phyloP scores from a whole-genome alignment of 2,888 invertebrate species.

The Tetranychus truncatus region DNA sequence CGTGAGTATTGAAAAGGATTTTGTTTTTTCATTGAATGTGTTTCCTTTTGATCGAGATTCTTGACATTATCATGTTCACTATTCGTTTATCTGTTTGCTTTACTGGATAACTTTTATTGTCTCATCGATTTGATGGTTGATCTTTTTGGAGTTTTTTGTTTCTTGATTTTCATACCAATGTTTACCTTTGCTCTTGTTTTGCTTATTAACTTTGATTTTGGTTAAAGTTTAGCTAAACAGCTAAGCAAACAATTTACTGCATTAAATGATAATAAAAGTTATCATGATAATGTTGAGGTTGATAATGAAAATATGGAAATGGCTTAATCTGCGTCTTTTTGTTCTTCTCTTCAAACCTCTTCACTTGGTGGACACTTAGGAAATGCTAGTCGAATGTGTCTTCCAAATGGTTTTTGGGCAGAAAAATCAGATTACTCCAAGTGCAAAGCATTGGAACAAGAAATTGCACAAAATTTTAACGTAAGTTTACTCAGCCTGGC shows the following conservation, averaged over 20 bases:
- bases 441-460: slow-evolving; percentile 46
- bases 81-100: not conserved
- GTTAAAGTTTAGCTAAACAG: not conserved
- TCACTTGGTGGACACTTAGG: slow-evolving; percentile 39
- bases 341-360: not conserved
- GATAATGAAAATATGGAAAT: too few species aligned
- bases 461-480: slow-evolving; percentile 17
- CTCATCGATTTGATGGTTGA: not conserved
- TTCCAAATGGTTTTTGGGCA: slow-evolving; percentile 59
- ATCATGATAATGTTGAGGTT: too few species aligned
- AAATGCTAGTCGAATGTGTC: slow-evolving; percentile 62
- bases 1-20: slow-evolving; percentile 44
- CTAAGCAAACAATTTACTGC: not conserved
- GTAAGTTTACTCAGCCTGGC: not conserved
- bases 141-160: too few species aligned
- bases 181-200: not conserved
- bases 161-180: not conserved
- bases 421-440: slow-evolving; percentile 45
- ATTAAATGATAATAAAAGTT: too few species aligned
- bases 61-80: too few species aligned
- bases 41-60: not conserved
- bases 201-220: not conserved
- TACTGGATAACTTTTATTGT: not conserved
- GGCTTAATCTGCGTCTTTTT: not conserved
- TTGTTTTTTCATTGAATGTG: not conserved